Percentiles rank a stretch among this genome's conserved stretches.
These are phyloP conservation scores for Aldabrachelys gigantea DNA, from an alignment of 2,113 vertebrate genomes.

Conservation along the genomic window DNA sequence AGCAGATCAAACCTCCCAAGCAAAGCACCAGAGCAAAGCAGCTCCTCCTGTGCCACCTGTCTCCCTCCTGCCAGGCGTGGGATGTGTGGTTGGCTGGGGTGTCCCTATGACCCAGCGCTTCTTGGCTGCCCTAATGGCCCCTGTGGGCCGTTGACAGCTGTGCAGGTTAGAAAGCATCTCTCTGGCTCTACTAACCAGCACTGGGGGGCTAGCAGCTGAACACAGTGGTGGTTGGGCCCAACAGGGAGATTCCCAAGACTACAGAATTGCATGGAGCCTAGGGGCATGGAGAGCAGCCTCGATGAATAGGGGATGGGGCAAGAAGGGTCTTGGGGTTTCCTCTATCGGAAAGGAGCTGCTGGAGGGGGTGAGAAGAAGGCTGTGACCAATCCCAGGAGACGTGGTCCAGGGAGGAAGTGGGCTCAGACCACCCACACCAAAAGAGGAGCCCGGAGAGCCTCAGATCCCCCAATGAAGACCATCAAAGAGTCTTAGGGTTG, in stretches of 20 bases:
- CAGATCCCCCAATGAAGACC: background rate
- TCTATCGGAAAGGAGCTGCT: background rate
- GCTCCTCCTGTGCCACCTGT: rapidly evolving
- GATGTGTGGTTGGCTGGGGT: rapidly evolving
- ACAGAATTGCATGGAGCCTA: no score
- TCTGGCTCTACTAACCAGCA: rapidly evolving
- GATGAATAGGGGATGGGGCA: background rate
- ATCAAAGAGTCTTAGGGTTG: background rate
- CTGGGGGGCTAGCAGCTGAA: rapidly evolving
- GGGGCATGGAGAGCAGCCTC: background rate
- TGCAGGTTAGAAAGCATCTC: rapidly evolving
- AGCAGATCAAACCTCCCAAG: background rate
- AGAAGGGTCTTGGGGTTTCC: background rate
- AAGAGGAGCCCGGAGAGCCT: background rate
- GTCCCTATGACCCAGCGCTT: no score
- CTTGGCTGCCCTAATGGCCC: background rate
- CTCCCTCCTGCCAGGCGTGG: rapidly evolving
- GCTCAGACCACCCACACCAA: background rate
- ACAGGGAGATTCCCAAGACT: no score
- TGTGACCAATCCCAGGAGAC: background rate
- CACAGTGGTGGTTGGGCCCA: background rate
- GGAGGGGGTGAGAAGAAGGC: background rate
- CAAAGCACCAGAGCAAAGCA: background rate
- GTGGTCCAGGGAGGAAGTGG: rapidly evolving
- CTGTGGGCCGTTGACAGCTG: rapidly evolving